Evolutionary conservation across 2,797 vertebrate species (phyloP).

Genomic region (Pseudomugil gertrudae): DNA sequence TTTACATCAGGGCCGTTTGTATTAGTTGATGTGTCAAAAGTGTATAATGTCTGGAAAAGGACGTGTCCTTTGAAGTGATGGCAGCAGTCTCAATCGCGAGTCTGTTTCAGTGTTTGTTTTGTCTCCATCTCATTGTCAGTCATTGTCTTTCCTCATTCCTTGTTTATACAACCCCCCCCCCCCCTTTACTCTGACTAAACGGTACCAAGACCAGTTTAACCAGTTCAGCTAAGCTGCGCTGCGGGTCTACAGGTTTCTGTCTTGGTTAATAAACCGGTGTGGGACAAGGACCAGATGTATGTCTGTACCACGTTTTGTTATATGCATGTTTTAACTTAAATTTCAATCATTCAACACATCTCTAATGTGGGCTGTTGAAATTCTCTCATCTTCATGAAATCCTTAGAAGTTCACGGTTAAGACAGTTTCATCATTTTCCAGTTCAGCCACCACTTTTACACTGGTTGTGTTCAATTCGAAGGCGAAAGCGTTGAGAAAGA

Average conservation of each 20-base stretch:
- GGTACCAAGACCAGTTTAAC: slow-evolving; percentile 48
- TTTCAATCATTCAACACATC: slow-evolving; percentile 34
- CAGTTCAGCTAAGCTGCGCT: slow-evolving; percentile 28
- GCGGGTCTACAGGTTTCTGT: slow-evolving; percentile 34
- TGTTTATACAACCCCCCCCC: slow-evolving; percentile 34
- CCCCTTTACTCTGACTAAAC: slow-evolving; percentile 39
- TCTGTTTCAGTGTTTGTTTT: slow-evolving; percentile 36
- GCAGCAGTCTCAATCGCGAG: slow-evolving; percentile 32
- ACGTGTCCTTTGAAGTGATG: slow-evolving; percentile 12
- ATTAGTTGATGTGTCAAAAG: slow-evolving; percentile 21
- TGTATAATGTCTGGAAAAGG: slow-evolving; percentile 7
- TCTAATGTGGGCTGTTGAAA: slow-evolving; percentile 26
- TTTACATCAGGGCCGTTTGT: slow-evolving; percentile 18
- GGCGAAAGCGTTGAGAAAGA: slow-evolving; percentile 13
- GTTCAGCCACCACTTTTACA: neutral
- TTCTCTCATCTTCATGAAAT: neutral
- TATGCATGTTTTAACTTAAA: slow-evolving; percentile 50
- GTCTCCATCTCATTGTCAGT: slow-evolving; percentile 46
- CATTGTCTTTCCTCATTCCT: slow-evolving; percentile 46
- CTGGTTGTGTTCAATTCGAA: neutral
- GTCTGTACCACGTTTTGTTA: slow-evolving; percentile 30
- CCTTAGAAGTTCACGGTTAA: neutral
- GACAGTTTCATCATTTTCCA: slow-evolving; percentile 3
- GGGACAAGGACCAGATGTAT: slow-evolving; percentile 26
- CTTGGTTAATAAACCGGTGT: slow-evolving; percentile 27